Evolutionary conservation across 2,888 invertebrate species (phyloP).

Genomic region (Quadroppia sp.): DNA sequence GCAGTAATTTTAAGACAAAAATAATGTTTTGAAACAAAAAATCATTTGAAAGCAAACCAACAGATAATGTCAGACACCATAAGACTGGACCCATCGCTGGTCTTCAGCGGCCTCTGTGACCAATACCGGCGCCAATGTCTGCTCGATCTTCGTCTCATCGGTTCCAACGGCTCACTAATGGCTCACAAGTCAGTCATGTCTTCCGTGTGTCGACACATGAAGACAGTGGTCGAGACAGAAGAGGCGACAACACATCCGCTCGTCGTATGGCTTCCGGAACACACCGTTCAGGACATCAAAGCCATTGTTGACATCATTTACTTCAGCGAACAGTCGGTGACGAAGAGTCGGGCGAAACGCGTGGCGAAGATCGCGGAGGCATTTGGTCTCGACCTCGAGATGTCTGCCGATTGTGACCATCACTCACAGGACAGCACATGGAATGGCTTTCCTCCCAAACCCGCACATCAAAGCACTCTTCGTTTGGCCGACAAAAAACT

Average conservation of each 20-base stretch:
- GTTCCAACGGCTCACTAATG: neutral
- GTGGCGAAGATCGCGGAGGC: neutral
- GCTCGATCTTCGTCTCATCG: neutral
- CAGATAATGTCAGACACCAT: neutral
- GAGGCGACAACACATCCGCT: neutral
- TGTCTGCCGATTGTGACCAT: neutral
- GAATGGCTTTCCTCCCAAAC: no score
- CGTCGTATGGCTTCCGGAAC: neutral
- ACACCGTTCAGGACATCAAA: neutral
- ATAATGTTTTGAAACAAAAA: no score
- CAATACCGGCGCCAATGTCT: neutral
- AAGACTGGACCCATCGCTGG: neutral
- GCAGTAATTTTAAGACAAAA: no score
- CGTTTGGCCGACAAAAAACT: no score
- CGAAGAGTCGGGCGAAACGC: neutral
- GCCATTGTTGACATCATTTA: neutral
- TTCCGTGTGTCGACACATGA: neutral
- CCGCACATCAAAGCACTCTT: no score
- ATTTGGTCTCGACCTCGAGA: neutral
- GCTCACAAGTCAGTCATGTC: conserved; percentile 7
- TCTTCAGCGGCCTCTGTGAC: neutral
- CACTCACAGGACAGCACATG: no score
- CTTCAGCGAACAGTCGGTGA: neutral
- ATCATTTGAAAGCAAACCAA: no score
- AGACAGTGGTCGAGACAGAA: neutral